Percentiles rank a stretch among this genome's conserved stretches.
Evolutionary conservation across 35 echinoderm and acorn worm genomes (phyloP).

Genomic region (Patiria miniata): DNA sequence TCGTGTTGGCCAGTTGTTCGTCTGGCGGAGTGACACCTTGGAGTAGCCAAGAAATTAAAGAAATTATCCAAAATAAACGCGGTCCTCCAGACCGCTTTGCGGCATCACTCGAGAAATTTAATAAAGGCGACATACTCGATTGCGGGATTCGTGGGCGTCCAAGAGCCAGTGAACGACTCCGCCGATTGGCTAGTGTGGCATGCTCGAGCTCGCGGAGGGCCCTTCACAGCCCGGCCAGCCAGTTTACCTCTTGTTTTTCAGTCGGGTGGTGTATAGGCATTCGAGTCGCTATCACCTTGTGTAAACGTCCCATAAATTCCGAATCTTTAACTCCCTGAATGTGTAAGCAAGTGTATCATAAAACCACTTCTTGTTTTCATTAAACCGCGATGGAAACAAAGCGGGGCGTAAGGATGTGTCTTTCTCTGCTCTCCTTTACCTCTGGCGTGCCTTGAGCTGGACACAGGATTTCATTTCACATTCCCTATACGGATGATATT

Average conservation of each 20-base stretch:
- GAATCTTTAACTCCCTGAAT: too few relatives aligned
- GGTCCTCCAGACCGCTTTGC: not conserved
- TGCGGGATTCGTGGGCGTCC: conserved; percentile 13
- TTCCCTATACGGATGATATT: too few relatives aligned
- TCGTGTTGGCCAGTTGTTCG: not conserved
- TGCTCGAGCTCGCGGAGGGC: not conserved
- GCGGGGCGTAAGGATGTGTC: too few relatives aligned
- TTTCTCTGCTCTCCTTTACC: too few relatives aligned
- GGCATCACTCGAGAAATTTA: conserved; percentile 29
- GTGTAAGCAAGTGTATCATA: too few relatives aligned
- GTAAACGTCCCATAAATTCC: too few relatives aligned
- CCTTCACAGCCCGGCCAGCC: not conserved
- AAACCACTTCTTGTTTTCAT: too few relatives aligned
- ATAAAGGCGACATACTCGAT: conserved; percentile 24
- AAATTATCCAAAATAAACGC: conserved; percentile 26
- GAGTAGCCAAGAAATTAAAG: conserved; percentile 29
- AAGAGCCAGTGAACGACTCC: not conserved
- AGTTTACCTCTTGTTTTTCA: not conserved
- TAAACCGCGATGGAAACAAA: too few relatives aligned
- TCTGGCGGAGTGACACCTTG: not conserved
- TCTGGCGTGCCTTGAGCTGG: too few relatives aligned
- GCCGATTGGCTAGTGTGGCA: not conserved
- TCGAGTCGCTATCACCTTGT: not conserved
- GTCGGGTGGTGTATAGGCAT: not conserved
- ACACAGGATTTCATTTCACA: too few relatives aligned